These are phyloP conservation scores for Macroteleia sp. DNA, from an alignment of 2,888 invertebrate genomes.

Conservation along the genomic window DNA sequence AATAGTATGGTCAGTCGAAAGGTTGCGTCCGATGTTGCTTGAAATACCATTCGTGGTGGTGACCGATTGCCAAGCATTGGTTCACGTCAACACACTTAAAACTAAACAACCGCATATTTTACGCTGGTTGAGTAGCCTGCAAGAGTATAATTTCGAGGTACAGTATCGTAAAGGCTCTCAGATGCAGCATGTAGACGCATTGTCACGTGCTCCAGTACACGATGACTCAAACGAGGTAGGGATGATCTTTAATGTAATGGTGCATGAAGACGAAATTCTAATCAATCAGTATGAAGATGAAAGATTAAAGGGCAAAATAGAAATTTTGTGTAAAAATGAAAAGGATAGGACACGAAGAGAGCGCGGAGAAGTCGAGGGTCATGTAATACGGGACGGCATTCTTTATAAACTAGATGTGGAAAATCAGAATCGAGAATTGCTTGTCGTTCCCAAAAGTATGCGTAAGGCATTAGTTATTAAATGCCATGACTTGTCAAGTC, in stretches of 20 bases:
- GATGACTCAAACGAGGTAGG: neutral
- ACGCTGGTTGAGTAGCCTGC: neutral
- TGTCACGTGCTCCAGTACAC: neutral
- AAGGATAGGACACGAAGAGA: neutral
- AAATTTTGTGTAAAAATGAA: neutral
- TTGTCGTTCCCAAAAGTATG: too few species aligned
- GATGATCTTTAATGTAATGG: neutral
- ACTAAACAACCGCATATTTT: too few species aligned
- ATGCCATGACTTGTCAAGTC: too few species aligned
- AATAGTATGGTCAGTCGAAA: neutral
- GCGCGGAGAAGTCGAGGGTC: neutral
- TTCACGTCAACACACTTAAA: too few species aligned
- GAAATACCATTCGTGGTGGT: neutral
- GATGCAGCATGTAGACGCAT: too few species aligned
- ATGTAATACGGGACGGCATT: neutral
- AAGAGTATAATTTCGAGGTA: neutral
- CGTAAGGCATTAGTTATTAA: too few species aligned
- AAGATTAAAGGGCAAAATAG: neutral
- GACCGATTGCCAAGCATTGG: too few species aligned
- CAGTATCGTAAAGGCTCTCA: too few species aligned
- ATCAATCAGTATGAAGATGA: neutral
- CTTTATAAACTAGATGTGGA: neutral
- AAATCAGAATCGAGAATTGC: neutral
- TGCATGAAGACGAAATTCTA: neutral
- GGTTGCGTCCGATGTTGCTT: neutral